phyloP scores from a whole-genome alignment of 2,113 vertebrate genomes.

The Crypturellus undulatus region DNA sequence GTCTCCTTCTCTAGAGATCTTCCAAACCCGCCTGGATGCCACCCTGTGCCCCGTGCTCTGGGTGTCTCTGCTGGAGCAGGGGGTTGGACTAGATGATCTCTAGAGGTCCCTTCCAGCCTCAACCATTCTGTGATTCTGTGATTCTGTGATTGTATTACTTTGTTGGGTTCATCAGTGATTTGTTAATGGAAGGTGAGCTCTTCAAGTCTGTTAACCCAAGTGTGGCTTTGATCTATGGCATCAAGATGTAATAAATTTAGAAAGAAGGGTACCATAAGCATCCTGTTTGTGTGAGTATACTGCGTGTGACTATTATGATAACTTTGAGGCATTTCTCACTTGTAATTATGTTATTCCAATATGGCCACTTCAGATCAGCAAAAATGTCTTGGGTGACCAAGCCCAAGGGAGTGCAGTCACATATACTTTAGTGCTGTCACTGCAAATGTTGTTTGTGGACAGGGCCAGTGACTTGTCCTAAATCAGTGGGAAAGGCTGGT shows the following conservation, averaged over 20 bases:
- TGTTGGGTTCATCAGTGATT: background rate
- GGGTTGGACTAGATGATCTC: too few species aligned
- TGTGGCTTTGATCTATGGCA: background rate
- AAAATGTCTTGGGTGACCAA: background rate
- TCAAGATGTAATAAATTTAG: background rate
- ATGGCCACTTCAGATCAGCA: background rate
- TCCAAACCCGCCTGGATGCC: too few species aligned
- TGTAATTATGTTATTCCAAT: background rate
- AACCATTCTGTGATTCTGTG: too few species aligned
- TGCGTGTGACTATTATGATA: background rate
- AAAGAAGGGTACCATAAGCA: background rate
- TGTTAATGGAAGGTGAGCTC: background rate
- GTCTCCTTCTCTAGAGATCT: too few species aligned
- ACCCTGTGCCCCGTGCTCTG: too few species aligned
- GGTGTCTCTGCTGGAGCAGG: too few species aligned
- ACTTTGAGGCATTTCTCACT: background rate
- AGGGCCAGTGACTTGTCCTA: background rate
- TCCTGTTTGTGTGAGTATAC: background rate
- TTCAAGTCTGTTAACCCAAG: background rate
- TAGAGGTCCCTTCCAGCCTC: too few species aligned
- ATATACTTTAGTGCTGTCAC: background rate
- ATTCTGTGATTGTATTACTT: too few species aligned
- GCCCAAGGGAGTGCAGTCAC: background rate
- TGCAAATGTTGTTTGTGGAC: background rate
- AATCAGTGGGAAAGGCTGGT: background rate